A percentile compares a stretch with the other conserved stretches of the same genome.
Evolutionary conservation across 1,140 invertebrate genomes (phyloP).

Genomic region (Bombyx mori): ASM3026992v2 NC_085107.1:4993501-4994000

Average conservation of each 20-base stretch:
- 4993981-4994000: constrained; percentile 77
- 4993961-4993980: constrained; percentile 77
- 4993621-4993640: constrained; percentile 73
- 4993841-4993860: constrained; percentile 26
- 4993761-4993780: constrained; percentile 62
- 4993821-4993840: constrained; percentile 47
- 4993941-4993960: constrained; percentile 81
- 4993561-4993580: constrained; percentile 84
- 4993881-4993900: constrained; percentile 70
- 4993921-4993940: constrained; percentile 79
- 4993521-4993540: constrained; percentile 78
- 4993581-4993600: constrained; percentile 71
- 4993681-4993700: constrained; percentile 73
- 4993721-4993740: constrained; percentile 69
- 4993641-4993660: constrained; percentile 76
- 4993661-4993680: constrained; percentile 74
- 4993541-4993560: constrained; percentile 82
- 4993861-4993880: constrained; percentile 49
- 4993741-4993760: constrained; percentile 62
- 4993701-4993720: constrained; percentile 73
- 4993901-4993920: constrained; percentile 76
- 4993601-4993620: constrained; percentile 40
- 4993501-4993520: constrained; percentile 62
- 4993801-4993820: constrained; percentile 59
- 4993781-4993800: constrained; percentile 61